Evolutionary conservation across 2,797 vertebrate species (phyloP), one percentile per base, ranked within the genome.

Genomic region (Staurois parvus): DNA sequence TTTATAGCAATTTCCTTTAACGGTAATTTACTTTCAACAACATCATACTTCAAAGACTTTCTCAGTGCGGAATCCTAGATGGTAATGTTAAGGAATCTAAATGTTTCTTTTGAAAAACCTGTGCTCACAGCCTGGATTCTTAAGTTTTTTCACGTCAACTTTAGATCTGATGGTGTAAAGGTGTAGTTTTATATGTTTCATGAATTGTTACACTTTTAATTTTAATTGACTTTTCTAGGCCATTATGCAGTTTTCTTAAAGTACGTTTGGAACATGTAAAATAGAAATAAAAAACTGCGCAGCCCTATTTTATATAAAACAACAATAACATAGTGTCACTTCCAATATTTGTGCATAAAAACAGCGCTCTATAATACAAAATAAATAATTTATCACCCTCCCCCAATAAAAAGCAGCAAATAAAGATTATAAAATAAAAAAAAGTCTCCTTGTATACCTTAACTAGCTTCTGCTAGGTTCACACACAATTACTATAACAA

Each of bases 1-100:
- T 88, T 88, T 88, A 88, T 86, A 79, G 74, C 81, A 75, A 75
- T 83, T 83, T 74, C 81, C 84, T 86, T 88, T 83, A 86, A 88
- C 42, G 75, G 84, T 85, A 88, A 85, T 85, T 85, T 88, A 80
- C 70, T 85, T 85, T 85, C 84, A 85, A 75, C 84, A 85, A 77
- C 80, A 26, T 79, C 15, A 34, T 56, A 88, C 87, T 84, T 88
- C 87, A 88, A 88, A 88, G 87, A 64, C 42, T 9, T 56, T 85
- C 52, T 73, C 76, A 72, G 77, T 69, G 69, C 40, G 37, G 64
- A 70, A 62, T 77, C 29, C 85, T 74, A 83, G 85, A 83, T 62
- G 56, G 48, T 67, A 83, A 78, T 48, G 32, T 85, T 82, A 78
- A 85, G 72, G 85, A 86, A 86, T 83, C 69, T 32, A 78, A 73